Conservation (phyloP, 2,797 vertebrate species). For the Triplophysa yarkandensis region DNA sequence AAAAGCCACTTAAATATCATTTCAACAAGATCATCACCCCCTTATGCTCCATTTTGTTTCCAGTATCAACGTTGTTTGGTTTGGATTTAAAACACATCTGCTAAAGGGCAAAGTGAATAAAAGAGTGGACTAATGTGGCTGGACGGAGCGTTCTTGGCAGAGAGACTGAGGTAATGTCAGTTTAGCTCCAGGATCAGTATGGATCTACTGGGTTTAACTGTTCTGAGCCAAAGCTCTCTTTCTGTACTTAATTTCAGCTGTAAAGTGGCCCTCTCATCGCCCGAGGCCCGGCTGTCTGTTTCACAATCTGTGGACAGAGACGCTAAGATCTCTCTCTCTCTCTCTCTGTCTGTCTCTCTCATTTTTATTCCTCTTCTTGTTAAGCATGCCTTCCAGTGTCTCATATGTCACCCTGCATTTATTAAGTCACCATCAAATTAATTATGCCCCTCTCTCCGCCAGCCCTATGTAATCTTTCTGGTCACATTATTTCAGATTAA, state of each 20-base stretch:
- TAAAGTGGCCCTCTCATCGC: constrained; percentile 47
- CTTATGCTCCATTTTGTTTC: background rate
- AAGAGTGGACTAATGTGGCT: background rate
- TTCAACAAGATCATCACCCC: background rate
- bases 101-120: constrained; percentile 1
- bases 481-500: constrained; percentile 50
- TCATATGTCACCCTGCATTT: constrained; percentile 56
- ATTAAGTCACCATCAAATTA: constrained; percentile 54
- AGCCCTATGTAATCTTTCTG: constrained; percentile 48
- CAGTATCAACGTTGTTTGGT: background rate
- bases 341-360: constrained; percentile 15
- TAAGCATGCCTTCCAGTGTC: constrained; percentile 52
- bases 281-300: constrained; percentile 46
- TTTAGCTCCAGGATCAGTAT: constrained; percentile 37
- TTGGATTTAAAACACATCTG: background rate
- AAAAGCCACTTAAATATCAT: background rate
- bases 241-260: constrained; percentile 50
- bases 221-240: constrained; percentile 28
- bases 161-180: constrained; percentile 4
- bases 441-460: constrained; percentile 50
- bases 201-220: constrained; percentile 43
- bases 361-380: constrained; percentile 46
- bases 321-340: constrained; percentile 35
- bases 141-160: constrained; percentile 16
- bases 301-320: constrained; percentile 52